Percentiles rank a stretch among this genome's conserved stretches.
Evolutionary conservation across 1,140 invertebrate species (phyloP).

Genomic region (Diuraphis noxia): DNA sequence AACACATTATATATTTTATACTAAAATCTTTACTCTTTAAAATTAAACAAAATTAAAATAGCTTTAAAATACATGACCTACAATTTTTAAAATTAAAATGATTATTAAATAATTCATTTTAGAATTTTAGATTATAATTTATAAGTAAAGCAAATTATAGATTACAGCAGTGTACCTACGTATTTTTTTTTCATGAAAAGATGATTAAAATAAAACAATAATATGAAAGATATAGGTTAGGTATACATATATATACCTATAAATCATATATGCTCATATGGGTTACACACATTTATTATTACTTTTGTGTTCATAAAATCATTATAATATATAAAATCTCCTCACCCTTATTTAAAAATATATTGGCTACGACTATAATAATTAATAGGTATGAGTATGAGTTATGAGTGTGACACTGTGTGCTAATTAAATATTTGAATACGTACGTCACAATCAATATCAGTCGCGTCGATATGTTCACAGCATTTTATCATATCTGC

Average conservation of each 20-base stretch:
- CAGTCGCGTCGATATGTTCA: not conserved
- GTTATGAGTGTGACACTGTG: not conserved
- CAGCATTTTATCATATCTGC: constrained; percentile 30
- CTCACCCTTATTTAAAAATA: not conserved
- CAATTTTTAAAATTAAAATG: not conserved
- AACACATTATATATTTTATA: not conserved
- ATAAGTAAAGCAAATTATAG: not conserved
- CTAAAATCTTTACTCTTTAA: not conserved
- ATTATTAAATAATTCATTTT: not conserved
- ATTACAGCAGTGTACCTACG: not conserved
- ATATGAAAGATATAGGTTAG: no score
- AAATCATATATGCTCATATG: no score
- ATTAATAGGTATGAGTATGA: no score
- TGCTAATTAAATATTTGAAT: not conserved
- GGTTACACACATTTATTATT: no score
- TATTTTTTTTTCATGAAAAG: not conserved
- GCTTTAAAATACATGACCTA: not conserved
- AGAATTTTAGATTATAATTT: not conserved
- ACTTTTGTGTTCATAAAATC: no score
- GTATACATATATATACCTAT: no score
- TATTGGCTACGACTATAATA: not conserved
- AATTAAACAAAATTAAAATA: not conserved
- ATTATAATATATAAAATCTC: not conserved
- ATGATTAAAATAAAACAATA: not conserved
- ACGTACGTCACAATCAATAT: not conserved